These are phyloP conservation scores for Pterocles gutturalis DNA, from an alignment of 2,113 vertebrate genomes.

Conservation along the genomic window DNA sequence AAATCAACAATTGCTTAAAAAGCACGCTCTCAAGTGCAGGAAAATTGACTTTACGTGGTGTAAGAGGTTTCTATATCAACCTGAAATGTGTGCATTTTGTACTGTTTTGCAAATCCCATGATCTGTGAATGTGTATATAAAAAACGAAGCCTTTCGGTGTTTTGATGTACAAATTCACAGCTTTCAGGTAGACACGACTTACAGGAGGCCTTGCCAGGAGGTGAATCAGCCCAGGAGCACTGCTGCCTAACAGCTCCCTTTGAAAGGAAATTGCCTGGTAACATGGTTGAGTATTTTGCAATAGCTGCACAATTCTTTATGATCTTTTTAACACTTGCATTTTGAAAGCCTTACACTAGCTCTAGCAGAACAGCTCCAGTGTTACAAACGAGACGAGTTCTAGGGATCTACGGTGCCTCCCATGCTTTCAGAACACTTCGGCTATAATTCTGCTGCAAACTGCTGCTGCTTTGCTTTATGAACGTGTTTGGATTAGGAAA, in stretches of 20 bases:
- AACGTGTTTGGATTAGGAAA: neutral
- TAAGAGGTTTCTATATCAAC: neutral
- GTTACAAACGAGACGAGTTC: neutral
- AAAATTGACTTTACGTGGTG: neutral
- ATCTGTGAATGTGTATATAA: neutral
- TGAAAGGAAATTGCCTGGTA: neutral
- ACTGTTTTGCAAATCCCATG: neutral
- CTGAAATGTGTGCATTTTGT: neutral
- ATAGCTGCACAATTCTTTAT: slow-evolving; percentile 33
- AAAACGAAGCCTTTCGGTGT: neutral
- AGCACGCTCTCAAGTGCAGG: neutral
- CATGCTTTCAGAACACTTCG: neutral
- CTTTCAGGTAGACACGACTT: neutral
- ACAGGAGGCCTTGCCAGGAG: neutral
- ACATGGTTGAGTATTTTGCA: slow-evolving; percentile 9
- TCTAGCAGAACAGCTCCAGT: neutral
- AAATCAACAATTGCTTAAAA: neutral
- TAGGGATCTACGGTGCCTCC: neutral
- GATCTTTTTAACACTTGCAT: slow-evolving; percentile 37
- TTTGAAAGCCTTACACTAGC: slow-evolving; percentile 43
- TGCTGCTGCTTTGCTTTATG: neutral
- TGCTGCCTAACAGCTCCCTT: neutral
- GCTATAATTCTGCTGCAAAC: neutral
- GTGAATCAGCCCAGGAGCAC: neutral
- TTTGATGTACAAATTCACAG: neutral